A percentile compares a stretch with the other conserved stretches of the same genome.
Evolutionary conservation across 2,797 vertebrate genomes (phyloP).

Genomic region (Macrochelys suwanniensis): DNA sequence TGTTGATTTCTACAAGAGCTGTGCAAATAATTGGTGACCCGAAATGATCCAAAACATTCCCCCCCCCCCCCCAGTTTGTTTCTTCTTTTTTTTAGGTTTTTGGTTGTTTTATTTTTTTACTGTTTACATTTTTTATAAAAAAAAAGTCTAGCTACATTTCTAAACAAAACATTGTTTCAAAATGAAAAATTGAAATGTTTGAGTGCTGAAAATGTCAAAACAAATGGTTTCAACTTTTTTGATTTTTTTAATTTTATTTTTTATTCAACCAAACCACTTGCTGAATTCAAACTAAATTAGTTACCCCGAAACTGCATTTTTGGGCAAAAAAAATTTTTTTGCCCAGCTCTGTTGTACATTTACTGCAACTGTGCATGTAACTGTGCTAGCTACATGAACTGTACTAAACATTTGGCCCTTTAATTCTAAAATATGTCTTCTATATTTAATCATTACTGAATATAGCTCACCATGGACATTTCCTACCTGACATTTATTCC

Average conservation of each 20-base stretch:
- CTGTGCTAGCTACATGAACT: fast-evolving
- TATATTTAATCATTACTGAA: not conserved
- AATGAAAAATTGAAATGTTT: not conserved
- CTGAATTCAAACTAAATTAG: not conserved
- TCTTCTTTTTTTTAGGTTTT: not conserved
- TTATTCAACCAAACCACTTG: not conserved
- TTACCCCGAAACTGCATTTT: not conserved
- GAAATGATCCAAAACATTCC: not conserved
- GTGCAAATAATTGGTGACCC: not conserved
- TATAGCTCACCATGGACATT: not conserved
- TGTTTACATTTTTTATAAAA: not conserved
- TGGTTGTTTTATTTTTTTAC: not conserved
- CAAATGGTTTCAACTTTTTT: not conserved
- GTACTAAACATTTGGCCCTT: not conserved
- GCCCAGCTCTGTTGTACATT: not conserved
- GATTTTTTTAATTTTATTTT: not conserved
- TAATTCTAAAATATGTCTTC: not conserved
- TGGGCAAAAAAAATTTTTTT: not conserved
- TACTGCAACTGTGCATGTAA: not conserved
- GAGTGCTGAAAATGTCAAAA: not conserved
- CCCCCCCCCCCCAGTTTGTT: not conserved
- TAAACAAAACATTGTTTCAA: not conserved
- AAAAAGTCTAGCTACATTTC: not conserved
- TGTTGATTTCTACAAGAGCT: not conserved
- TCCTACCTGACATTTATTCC: not conserved